phyloP scores from a whole-genome alignment of 2,888 invertebrate species.

The Amphipoea lucens region DNA sequence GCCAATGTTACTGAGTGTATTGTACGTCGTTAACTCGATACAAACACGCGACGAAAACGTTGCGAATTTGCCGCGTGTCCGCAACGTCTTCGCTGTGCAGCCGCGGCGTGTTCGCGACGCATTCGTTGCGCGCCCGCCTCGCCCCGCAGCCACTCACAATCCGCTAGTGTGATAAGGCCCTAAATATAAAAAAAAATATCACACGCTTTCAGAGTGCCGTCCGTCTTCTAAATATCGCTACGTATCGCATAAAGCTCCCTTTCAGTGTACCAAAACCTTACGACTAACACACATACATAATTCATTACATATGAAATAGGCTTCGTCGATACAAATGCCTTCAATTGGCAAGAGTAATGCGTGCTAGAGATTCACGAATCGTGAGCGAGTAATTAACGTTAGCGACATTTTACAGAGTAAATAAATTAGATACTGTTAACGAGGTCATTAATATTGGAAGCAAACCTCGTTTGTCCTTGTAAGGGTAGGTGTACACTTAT shows the following conservation, averaged over 20 bases:
- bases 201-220: not conserved
- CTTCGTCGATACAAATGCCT: constrained; percentile 55
- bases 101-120: too few relatives aligned
- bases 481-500: constrained; percentile 30
- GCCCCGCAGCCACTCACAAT: too few relatives aligned
- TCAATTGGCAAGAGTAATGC: constrained; percentile 57
- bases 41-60: too few relatives aligned
- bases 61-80: too few relatives aligned
- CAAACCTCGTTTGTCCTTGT: constrained; percentile 54
- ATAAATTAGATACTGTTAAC: constrained; percentile 63
- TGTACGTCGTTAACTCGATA: too few relatives aligned
- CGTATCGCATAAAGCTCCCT: not conserved
- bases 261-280: constrained; percentile 1
- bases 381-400: constrained; percentile 57
- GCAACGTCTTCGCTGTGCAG: too few relatives aligned
- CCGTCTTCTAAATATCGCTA: not conserved
- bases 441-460: constrained; percentile 63
- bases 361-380: constrained; percentile 49
- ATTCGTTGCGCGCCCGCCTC: too few relatives aligned
- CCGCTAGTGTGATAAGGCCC: too few relatives aligned
- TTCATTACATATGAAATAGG: constrained; percentile 52
- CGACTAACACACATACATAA: constrained; percentile 44
- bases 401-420: constrained; percentile 62
- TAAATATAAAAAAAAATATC: not conserved
- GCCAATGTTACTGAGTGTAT: too few relatives aligned